Evolutionary conservation across 2,113 vertebrate species (phyloP).

Genomic region (Gymnarchus niloticus): DNA sequence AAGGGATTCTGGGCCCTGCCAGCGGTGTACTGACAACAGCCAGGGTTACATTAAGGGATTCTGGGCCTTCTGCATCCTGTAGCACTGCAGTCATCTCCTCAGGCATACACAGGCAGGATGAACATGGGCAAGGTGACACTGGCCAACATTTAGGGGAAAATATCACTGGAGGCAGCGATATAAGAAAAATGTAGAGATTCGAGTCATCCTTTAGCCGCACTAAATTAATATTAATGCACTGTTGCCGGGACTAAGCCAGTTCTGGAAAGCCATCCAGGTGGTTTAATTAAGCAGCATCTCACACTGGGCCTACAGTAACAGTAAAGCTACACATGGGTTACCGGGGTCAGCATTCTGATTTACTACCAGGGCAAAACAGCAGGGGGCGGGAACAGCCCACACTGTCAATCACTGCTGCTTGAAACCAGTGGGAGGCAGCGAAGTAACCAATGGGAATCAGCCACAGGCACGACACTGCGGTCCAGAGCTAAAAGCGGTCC

Average conservation of each 20-base stretch:
- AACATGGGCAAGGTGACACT: background rate
- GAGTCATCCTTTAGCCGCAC: background rate
- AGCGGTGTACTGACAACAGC: too few species aligned
- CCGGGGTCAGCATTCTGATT: background rate
- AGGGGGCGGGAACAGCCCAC: background rate
- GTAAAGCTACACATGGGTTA: background rate
- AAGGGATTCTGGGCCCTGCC: background rate
- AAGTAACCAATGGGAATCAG: background rate
- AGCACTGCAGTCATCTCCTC: too few species aligned
- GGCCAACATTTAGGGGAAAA: background rate
- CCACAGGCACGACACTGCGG: background rate
- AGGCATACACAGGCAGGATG: background rate
- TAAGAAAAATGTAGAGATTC: background rate
- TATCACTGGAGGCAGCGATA: background rate
- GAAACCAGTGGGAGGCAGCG: background rate
- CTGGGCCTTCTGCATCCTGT: background rate
- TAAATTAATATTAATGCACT: background rate
- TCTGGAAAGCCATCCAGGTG: background rate
- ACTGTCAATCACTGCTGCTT: background rate
- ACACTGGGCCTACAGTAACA: background rate
- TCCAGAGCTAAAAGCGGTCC: background rate
- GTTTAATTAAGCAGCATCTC: background rate
- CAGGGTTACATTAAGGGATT: background rate
- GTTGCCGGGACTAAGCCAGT: background rate
- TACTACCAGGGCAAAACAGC: background rate